Conservation (phyloP, 1,140 invertebrate genomes). For the Drosophila sproati region DNA sequence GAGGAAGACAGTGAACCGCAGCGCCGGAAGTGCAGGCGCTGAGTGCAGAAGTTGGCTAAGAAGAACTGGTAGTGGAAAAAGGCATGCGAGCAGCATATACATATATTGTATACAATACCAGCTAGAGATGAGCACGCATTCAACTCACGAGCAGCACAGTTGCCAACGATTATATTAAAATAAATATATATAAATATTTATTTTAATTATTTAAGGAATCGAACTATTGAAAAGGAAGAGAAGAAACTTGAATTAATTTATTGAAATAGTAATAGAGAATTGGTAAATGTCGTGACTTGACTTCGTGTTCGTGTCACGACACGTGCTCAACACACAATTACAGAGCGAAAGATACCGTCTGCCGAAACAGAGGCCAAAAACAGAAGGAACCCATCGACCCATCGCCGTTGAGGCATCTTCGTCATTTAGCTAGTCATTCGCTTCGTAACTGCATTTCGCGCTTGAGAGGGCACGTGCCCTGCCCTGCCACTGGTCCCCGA, state of each 20-base stretch:
- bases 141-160: neutral
- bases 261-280: too few relatives aligned
- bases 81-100: neutral
- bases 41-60: slow-evolving; percentile 24
- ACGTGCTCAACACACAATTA: neutral
- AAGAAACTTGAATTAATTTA: too few relatives aligned
- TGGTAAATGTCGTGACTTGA: too few relatives aligned
- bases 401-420: slow-evolving; percentile 30
- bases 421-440: slow-evolving; percentile 27
- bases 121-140: neutral
- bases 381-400: neutral
- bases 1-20: slow-evolving; percentile 60
- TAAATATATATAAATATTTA: too few relatives aligned
- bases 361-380: neutral
- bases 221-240: too few relatives aligned
- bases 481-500: neutral
- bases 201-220: too few relatives aligned
- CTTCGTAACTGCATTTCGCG: slow-evolving; percentile 71
- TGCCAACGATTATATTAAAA: too few relatives aligned
- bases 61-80: neutral
- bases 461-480: slow-evolving; percentile 81
- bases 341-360: neutral
- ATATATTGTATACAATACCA: neutral
- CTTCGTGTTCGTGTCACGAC: neutral
- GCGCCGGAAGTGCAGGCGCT: slow-evolving; percentile 65